Evolutionary conservation across 2,113 vertebrate species (phyloP), one percentile per base, ranked within the genome.

Genomic region (Haplochromis burtoni): DNA sequence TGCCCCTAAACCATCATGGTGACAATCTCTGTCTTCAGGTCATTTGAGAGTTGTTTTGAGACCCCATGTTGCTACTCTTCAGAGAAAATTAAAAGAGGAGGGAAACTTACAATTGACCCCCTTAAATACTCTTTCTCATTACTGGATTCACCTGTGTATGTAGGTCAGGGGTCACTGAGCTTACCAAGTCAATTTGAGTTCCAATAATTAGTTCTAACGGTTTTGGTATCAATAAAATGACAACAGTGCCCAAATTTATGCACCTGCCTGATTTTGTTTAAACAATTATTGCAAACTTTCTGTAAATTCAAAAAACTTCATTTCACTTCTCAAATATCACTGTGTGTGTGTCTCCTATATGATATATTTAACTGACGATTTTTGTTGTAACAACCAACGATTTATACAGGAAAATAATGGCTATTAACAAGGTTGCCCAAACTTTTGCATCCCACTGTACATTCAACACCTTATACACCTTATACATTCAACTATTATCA

Each of bases 251-350:
- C 40, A 45, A 45, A 45, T 45, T 45, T 45, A 45, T 45, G 6
- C 42, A 45, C 12, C 42, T 45, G 42, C 42, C 42, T 45, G 42
- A 45, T 45, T 45, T 45, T 45, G 42, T 45, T 45, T 45, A 45
- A 14, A 14, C 42, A 42, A 12, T 40, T 40, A 40, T 40, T 1
- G 2, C 38, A 40, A 0, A 40, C 0, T 45, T 45, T 45, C 42
- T 45, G 42, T 45, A 45, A 45, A 45, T 45, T 0, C 42, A 45
- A 45, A 0, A 2, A 45, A 45, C 42, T 45, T 14, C 1, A 14
- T 45, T 45, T 45, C 13, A 45, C 42, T 45, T 45, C 6, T 45
- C 42, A 45, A 45, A 45, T 45, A 45, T 45, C 13, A 45, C 13
- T 45, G 13, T 45, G 42, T 45, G 42, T 45, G 13, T 45, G n/a